Conservation (phyloP, 2,888 invertebrate genomes). For the Apamea monoglypha region DNA sequence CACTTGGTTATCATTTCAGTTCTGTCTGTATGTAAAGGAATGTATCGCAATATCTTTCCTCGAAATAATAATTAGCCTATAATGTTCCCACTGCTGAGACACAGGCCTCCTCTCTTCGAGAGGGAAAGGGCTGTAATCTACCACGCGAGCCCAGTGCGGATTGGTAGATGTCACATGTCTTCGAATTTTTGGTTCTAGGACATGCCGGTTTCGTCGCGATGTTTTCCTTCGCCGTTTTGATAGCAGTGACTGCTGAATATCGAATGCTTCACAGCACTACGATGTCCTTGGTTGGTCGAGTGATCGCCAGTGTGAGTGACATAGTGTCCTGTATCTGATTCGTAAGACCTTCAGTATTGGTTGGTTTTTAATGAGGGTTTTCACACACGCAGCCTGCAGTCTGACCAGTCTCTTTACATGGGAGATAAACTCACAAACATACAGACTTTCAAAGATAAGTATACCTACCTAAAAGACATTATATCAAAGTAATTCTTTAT, state of each 20-base stretch:
- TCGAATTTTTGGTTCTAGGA: too few relatives aligned
- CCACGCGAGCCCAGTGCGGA: too few relatives aligned
- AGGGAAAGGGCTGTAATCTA: too few relatives aligned
- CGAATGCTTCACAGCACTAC: neutral
- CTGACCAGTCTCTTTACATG: too few relatives aligned
- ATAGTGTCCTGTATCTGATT: neutral
- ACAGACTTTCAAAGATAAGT: neutral
- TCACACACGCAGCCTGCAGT: neutral
- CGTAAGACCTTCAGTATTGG: neutral
- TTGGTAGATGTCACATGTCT: too few relatives aligned
- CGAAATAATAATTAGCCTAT: too few relatives aligned
- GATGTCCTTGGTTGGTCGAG: neutral
- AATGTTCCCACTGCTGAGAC: too few relatives aligned
- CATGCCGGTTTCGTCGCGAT: too few relatives aligned
- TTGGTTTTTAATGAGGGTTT: neutral
- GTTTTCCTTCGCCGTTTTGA: too few relatives aligned
- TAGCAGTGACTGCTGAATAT: too few relatives aligned
- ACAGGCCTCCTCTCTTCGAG: too few relatives aligned
- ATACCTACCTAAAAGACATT: neutral
- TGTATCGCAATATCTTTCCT: too few relatives aligned
- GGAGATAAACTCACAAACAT: neutral
- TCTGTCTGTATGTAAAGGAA: neutral
- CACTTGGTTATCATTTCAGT: neutral
- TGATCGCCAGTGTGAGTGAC: neutral
- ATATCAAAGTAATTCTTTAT: neutral